phyloP scores from a whole-genome alignment of 2,113 vertebrate genomes.

The Dascyllus trimaculatus region DNA sequence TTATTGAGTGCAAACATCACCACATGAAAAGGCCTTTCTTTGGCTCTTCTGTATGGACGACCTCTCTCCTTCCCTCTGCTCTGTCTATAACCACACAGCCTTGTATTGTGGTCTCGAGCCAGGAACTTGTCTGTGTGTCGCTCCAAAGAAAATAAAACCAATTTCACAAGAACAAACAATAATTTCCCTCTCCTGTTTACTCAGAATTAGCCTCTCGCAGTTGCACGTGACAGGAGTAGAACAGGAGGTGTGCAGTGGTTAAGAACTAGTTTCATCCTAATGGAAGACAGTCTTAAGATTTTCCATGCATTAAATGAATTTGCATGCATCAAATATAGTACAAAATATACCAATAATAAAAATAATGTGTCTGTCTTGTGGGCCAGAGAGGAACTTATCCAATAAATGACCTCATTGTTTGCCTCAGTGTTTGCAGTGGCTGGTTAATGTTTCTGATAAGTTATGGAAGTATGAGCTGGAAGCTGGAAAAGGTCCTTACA shows the following conservation, averaged over 20 bases:
- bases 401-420: conserved; percentile 46
- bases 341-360: not conserved
- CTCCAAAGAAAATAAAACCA: conserved; percentile 58
- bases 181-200: conserved; percentile 56
- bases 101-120: conserved; percentile 25
- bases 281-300: conserved; percentile 15
- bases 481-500: not conserved
- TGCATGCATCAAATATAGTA: conserved; percentile 10
- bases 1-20: conserved; percentile 50
- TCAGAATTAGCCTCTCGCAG: conserved; percentile 38
- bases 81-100: conserved; percentile 18
- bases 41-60: conserved; percentile 32
- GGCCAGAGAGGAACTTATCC: conserved; percentile 6
- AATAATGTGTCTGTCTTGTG: not conserved
- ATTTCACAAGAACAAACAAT: conserved; percentile 68
- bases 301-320: conserved; percentile 19
- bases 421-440: conserved; percentile 15
- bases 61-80: conserved; percentile 21
- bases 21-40: conserved; percentile 34
- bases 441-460: conserved; percentile 48
- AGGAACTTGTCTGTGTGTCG: conserved; percentile 43
- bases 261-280: conserved; percentile 1
- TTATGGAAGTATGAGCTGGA: conserved; percentile 10
- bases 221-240: conserved; percentile 3
- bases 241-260: not conserved